These are phyloP conservation scores for Tenrec ecaudatus DNA, from an alignment of 2,113 vertebrate species.

Conservation along the genomic window DNA sequence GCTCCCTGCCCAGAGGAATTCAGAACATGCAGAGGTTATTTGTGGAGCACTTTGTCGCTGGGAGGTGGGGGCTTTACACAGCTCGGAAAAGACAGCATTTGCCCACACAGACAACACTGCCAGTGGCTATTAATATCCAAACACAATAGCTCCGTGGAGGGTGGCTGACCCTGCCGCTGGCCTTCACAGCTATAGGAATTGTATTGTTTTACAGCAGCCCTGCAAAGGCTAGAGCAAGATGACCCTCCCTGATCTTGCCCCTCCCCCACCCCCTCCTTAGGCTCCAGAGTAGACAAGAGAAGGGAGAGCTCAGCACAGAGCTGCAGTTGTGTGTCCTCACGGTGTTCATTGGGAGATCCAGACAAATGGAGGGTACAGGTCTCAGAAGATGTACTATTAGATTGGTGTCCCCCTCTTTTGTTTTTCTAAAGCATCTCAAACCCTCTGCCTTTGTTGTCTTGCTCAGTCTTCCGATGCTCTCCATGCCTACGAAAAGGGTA, in stretches of 20 bases:
- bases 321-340: neutral
- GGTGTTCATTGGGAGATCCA: neutral
- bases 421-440: slow-evolving; percentile 62
- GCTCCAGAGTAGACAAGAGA: neutral
- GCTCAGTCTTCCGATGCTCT: slow-evolving; percentile 64
- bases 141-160: slow-evolving; percentile 44
- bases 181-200: neutral
- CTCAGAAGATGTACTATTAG: slow-evolving; percentile 69
- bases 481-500: slow-evolving; percentile 30
- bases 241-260: neutral
- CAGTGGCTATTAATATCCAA: slow-evolving; percentile 73
- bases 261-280: neutral
- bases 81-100: slow-evolving; percentile 75
- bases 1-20: slow-evolving; percentile 76
- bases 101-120: slow-evolving; percentile 70
- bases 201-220: slow-evolving; percentile 35
- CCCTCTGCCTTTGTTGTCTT: slow-evolving; percentile 70
- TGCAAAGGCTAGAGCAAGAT: neutral
- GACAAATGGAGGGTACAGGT: slow-evolving; percentile 33
- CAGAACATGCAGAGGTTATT: slow-evolving; percentile 78
- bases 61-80: slow-evolving; percentile 70
- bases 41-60: slow-evolving; percentile 78
- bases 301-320: neutral
- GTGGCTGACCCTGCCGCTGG: slow-evolving; percentile 37
- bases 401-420: neutral